phyloP scores from a whole-genome alignment of 2,113 vertebrate species.

The Ellobius talpinus region DNA sequence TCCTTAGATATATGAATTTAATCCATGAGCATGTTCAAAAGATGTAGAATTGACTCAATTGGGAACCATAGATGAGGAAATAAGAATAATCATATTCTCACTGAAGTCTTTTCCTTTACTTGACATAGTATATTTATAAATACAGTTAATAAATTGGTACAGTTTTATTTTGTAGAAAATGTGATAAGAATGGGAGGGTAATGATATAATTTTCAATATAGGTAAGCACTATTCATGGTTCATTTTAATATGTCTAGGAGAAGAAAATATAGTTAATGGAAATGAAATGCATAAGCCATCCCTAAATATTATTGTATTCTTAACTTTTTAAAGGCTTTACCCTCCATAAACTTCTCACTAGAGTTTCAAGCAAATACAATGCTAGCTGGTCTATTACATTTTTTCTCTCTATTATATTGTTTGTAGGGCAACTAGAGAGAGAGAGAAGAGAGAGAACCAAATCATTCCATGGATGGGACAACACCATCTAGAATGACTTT shows the following conservation, averaged over 20 bases:
- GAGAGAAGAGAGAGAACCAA: too few species aligned
- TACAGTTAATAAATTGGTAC: neutral
- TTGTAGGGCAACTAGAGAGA: too few species aligned
- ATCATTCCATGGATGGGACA: neutral
- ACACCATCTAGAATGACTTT: neutral
- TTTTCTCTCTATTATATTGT: too few species aligned
- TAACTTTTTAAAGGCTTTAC: neutral
- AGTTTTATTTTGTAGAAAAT: conserved; percentile 29
- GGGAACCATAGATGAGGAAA: neutral
- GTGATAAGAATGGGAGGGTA: neutral
- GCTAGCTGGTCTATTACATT: conserved; percentile 17
- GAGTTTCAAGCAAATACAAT: conserved; percentile 63
- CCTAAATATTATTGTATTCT: neutral
- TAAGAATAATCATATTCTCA: conserved; percentile 11
- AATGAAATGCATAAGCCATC: conserved; percentile 33
- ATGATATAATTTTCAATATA: neutral
- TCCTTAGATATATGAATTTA: neutral
- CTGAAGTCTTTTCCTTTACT: neutral
- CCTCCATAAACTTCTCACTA: conserved; percentile 47
- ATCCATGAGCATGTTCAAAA: neutral
- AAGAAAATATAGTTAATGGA: neutral
- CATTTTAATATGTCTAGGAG: neutral
- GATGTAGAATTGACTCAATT: neutral
- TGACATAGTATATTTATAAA: neutral
- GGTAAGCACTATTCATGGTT: neutral